Evolutionary conservation across 2,113 vertebrate genomes (phyloP).

Genomic region (Ivindomyrus marchei): DNA sequence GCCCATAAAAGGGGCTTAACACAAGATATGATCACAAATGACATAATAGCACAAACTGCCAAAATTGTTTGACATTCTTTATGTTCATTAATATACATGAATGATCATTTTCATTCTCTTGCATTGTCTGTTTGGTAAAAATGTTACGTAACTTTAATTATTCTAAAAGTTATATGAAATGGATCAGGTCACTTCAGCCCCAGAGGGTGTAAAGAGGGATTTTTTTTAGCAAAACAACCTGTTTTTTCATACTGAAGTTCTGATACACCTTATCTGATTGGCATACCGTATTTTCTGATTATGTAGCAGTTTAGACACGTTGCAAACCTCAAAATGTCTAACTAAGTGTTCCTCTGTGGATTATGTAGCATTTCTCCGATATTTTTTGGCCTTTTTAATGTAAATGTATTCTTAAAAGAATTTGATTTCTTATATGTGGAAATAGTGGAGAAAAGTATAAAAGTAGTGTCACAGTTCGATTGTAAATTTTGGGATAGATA

Average conservation of each 20-base stretch:
- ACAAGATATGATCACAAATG: neutral
- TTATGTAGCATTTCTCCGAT: neutral
- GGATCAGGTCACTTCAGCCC: neutral
- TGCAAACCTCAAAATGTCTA: neutral
- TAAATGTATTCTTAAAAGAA: neutral
- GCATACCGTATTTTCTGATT: neutral
- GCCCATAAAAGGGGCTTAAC: neutral
- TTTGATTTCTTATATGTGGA: neutral
- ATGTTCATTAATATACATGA: neutral
- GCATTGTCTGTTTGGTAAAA: neutral
- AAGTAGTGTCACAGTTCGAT: neutral
- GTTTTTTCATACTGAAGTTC: neutral
- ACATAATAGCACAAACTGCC: neutral
- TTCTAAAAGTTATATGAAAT: neutral
- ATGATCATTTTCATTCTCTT: neutral
- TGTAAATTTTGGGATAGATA: neutral
- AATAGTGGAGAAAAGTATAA: neutral
- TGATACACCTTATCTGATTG: neutral
- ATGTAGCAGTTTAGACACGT: neutral
- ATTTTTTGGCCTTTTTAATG: neutral
- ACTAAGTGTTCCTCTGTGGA: neutral
- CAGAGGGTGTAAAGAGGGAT: neutral
- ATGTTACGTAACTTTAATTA: neutral
- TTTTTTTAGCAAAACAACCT: neutral
- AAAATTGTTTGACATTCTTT: neutral